Conservation (phyloP, 2,888 invertebrate species). For the Deilephila porcellus region DNA sequence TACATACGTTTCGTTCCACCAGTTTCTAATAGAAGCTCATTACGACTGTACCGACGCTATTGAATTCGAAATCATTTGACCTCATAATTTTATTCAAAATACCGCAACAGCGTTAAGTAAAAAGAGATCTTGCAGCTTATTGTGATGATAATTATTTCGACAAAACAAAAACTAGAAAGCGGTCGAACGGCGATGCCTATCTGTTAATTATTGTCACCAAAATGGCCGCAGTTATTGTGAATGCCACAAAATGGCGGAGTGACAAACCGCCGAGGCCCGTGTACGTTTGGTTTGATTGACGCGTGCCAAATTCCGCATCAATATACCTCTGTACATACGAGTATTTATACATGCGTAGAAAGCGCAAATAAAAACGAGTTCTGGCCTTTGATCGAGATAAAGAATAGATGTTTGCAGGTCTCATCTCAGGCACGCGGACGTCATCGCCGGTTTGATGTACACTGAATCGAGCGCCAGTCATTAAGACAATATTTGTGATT, state of each 20-base stretch:
- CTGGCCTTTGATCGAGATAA: constrained; percentile 73
- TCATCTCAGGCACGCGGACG: constrained; percentile 44
- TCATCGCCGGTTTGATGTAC: constrained; percentile 42
- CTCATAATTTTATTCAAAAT: constrained; percentile 81
- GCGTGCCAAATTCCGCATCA: constrained; percentile 79
- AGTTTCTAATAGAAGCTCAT: constrained; percentile 68
- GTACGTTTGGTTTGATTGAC: constrained; percentile 81
- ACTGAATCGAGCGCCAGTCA: constrained; percentile 50
- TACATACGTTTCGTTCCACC: constrained; percentile 56
- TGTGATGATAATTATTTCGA: constrained; percentile 83
- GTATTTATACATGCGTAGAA: constrained; percentile 82
- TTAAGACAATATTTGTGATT: constrained; percentile 73
- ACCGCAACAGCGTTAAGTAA: constrained; percentile 81
- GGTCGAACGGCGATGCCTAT: constrained; percentile 76
- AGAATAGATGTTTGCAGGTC: constrained; percentile 67
- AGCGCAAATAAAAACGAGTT: constrained; percentile 82
- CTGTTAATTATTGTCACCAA: constrained; percentile 84
- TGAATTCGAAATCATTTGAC: constrained; percentile 71
- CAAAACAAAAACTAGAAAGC: constrained; percentile 84
- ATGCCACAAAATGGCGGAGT: constrained; percentile 78
- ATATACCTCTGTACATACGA: constrained; percentile 77
- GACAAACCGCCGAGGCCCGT: constrained; percentile 80
- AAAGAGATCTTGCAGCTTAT: constrained; percentile 80
- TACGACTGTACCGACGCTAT: constrained; percentile 62
- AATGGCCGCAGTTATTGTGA: constrained; percentile 78